Evolutionary conservation across 2,797 vertebrate genomes (phyloP).

Genomic region (Poecilia velifera): DNA sequence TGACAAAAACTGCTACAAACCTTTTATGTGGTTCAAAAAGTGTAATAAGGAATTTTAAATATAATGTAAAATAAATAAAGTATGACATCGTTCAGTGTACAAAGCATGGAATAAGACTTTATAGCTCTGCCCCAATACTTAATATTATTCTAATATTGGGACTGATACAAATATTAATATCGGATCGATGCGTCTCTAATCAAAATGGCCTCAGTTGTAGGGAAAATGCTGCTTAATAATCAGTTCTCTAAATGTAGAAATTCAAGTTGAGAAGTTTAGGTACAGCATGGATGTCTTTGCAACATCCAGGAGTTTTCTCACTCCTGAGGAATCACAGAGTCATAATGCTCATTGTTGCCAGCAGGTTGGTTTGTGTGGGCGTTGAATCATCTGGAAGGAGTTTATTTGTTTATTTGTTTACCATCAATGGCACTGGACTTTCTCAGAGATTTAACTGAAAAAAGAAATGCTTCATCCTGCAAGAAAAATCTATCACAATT

Average conservation of each 20-base stretch:
- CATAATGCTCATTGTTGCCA: background rate
- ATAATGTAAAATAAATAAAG: too few species aligned
- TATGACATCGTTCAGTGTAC: too few species aligned
- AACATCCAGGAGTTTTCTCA: background rate
- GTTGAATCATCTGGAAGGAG: background rate
- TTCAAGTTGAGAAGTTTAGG: background rate
- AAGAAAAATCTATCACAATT: background rate
- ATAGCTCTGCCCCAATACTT: too few species aligned
- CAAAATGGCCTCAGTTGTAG: background rate
- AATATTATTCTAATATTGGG: too few species aligned
- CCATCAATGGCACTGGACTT: background rate
- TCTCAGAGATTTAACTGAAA: background rate
- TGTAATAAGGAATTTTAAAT: too few species aligned
- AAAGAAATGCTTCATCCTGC: background rate
- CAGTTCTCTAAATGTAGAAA: background rate
- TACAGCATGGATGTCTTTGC: background rate
- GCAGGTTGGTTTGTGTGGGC: background rate
- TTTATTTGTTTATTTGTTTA: background rate
- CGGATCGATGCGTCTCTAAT: too few species aligned
- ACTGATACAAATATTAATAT: too few species aligned
- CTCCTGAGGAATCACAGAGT: background rate
- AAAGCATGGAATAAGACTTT: too few species aligned
- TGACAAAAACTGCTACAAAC: too few species aligned
- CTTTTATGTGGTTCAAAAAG: too few species aligned
- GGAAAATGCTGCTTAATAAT: background rate